These are phyloP conservation scores for Cromileptes altivelis DNA, from an alignment of 2,113 vertebrate species.

Conservation along the genomic window DNA sequence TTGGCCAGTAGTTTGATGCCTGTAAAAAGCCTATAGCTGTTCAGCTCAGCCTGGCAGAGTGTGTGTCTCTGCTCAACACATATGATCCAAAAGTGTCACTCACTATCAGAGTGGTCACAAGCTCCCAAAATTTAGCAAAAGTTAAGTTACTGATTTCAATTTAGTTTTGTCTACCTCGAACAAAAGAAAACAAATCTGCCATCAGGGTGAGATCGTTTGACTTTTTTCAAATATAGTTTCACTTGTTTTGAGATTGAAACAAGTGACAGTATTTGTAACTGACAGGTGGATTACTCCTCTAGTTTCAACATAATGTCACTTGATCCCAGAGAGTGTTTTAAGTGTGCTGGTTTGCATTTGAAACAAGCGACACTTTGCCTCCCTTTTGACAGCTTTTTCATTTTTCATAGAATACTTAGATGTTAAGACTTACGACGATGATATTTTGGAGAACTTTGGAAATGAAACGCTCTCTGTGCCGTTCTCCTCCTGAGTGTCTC, in stretches of 20 bases:
- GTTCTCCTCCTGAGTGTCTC: slow-evolving; percentile 22
- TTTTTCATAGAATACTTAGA: slow-evolving; percentile 47
- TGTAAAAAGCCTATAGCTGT: slow-evolving; percentile 62
- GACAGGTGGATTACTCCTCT: slow-evolving; percentile 63
- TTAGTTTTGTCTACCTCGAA: slow-evolving; percentile 44
- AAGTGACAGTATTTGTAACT: slow-evolving; percentile 64
- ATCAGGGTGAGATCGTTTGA: slow-evolving; percentile 72
- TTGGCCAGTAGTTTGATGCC: slow-evolving; percentile 73
- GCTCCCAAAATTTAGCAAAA: slow-evolving; percentile 27
- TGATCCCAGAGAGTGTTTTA: slow-evolving; percentile 73
- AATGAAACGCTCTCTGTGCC: slow-evolving; percentile 36
- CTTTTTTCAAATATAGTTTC: slow-evolving; percentile 72
- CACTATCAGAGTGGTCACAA: slow-evolving; percentile 18
- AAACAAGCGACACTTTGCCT: slow-evolving; percentile 74
- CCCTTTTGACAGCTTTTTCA: slow-evolving; percentile 58
- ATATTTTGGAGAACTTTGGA: slow-evolving; percentile 43
- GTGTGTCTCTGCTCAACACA: slow-evolving; percentile 43
- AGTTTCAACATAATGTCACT: slow-evolving; percentile 66
- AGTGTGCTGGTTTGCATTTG: slow-evolving; percentile 77
- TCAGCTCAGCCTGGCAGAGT: slow-evolving; percentile 33
- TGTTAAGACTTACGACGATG: slow-evolving; percentile 41
- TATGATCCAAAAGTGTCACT: slow-evolving; percentile 53
- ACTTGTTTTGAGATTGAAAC: slow-evolving; percentile 64
- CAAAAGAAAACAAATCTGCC: slow-evolving; percentile 56
- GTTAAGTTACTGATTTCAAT: slow-evolving; percentile 34